Percentiles rank a stretch among this genome's conserved stretches.
These are phyloP conservation scores for Notarius lentiginosus DNA, from an alignment of 2,113 vertebrate genomes.

Conservation along the genomic window DNA sequence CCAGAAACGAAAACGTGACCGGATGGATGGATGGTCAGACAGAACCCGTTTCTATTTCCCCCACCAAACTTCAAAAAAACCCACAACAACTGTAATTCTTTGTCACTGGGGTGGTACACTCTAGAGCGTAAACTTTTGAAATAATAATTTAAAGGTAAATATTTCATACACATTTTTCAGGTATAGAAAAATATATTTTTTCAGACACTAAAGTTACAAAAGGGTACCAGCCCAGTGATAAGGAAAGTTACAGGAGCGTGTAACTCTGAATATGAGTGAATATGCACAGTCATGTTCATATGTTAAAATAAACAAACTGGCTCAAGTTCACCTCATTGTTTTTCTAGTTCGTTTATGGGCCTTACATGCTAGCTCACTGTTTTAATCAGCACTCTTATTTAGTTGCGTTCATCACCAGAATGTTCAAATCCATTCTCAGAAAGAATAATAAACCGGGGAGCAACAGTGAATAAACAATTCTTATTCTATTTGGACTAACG, in stretches of 20 bases:
- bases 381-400: neutral
- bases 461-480: neutral
- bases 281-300: neutral
- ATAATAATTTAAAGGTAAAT: neutral
- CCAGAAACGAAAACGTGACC: too few relatives aligned
- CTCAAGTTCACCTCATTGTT: neutral
- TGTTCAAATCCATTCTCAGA: neutral
- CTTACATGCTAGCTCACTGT: neutral
- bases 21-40: too few relatives aligned
- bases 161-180: neutral
- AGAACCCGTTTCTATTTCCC: too few relatives aligned
- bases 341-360: neutral
- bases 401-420: neutral
- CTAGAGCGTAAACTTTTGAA: neutral
- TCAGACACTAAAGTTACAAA: neutral
- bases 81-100: neutral
- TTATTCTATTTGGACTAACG: conserved; percentile 32
- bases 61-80: too few relatives aligned
- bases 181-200: neutral
- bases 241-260: neutral
- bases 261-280: neutral
- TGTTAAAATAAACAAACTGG: neutral
- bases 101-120: neutral
- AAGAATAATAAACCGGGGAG: neutral
- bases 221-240: neutral